Percentiles rank a stretch among this genome's conserved stretches.
These are phyloP conservation scores for Eurystomus gularis DNA, from an alignment of 2,113 vertebrate genomes.

Conservation along the genomic window DNA sequence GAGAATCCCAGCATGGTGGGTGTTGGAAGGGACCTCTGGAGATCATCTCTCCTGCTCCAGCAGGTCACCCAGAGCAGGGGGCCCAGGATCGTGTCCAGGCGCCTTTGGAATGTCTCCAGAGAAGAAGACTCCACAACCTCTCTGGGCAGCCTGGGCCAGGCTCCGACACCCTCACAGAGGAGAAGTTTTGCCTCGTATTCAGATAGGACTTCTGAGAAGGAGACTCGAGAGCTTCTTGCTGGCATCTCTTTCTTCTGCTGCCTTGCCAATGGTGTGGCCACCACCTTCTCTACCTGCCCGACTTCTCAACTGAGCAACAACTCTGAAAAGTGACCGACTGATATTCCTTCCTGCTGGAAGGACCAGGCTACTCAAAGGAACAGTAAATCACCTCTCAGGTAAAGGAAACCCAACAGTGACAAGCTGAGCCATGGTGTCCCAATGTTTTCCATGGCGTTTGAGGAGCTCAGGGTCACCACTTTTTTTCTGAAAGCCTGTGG, in stretches of 20 bases:
- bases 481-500: background rate
- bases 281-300: background rate
- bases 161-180: background rate
- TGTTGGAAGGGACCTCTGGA: background rate
- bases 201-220: background rate
- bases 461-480: background rate
- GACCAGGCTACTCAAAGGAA: background rate
- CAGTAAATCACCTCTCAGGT: background rate
- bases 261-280: background rate
- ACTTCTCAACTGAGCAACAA: background rate
- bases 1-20: background rate
- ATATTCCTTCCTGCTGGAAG: background rate
- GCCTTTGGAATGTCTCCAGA: background rate
- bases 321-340: background rate
- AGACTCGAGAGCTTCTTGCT: background rate
- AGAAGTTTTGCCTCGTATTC: background rate
- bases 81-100: background rate
- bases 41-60: background rate
- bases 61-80: background rate
- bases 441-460: accelerated
- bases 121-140: background rate
- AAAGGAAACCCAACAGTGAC: background rate
- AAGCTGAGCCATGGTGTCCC: background rate
- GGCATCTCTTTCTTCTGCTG: background rate
- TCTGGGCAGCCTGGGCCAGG: background rate